Evolutionary conservation across 2,888 invertebrate species (phyloP).

Genomic region (Zygaena filipendulae): DNA sequence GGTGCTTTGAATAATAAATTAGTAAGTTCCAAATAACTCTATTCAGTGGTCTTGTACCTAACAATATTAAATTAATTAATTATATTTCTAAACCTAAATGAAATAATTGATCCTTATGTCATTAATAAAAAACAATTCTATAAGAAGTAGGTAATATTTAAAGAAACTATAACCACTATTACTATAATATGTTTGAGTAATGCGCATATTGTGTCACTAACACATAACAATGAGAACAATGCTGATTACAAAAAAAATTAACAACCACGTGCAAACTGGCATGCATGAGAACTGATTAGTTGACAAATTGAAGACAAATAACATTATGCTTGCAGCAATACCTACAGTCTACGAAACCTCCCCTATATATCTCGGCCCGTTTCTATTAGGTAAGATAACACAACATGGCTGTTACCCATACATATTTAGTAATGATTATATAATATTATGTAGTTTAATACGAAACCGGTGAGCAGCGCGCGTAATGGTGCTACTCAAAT

Average conservation of each 20-base stretch:
- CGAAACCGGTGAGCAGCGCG: no score
- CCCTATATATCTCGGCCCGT: slow-evolving; percentile 31
- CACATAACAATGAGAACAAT: slow-evolving; percentile 1
- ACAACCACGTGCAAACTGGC: slow-evolving; percentile 23
- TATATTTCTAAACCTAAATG: slow-evolving; percentile 9
- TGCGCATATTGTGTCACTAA: slow-evolving; percentile 53
- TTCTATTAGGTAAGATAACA: no score
- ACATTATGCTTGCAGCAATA: no score
- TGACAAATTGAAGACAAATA: slow-evolving; percentile 19
- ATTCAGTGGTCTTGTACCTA: slow-evolving; percentile 64
- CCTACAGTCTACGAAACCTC: no score
- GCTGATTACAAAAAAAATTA: slow-evolving; percentile 10
- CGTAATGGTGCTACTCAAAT: slow-evolving; percentile 45
- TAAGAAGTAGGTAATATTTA: slow-evolving; percentile 28
- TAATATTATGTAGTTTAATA: no score
- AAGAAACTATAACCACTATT: slow-evolving; percentile 31
- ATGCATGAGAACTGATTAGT: slow-evolving; percentile 20
- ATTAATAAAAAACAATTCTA: no score
- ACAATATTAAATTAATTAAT: no score
- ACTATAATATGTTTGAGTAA: slow-evolving; percentile 33
- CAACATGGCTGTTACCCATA: no score
- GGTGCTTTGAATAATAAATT: no score
- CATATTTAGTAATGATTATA: no score
- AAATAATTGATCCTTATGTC: no score
- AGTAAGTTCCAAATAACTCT: slow-evolving; percentile 67